Evolutionary conservation across 2,113 vertebrate genomes (phyloP).

Genomic region (Gadus macrocephalus): DNA sequence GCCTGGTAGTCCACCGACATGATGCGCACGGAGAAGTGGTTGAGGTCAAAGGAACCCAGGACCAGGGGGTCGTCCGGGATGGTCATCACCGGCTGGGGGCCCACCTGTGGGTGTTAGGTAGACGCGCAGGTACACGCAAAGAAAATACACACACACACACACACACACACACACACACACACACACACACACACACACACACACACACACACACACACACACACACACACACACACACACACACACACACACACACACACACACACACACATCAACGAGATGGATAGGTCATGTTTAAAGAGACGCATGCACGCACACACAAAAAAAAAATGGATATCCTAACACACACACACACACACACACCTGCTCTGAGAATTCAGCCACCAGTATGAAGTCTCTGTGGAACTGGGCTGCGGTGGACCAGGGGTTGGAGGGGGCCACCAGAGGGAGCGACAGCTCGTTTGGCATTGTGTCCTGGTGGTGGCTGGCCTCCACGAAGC

Average conservation of each 20-base stretch:
- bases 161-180: not conserved
- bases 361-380: conserved; percentile 92
- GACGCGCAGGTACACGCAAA: not conserved
- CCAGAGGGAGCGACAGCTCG: conserved; percentile 82
- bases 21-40: conserved; percentile 93
- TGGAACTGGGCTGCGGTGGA: conserved; percentile 78
- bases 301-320: not conserved
- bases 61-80: conserved; percentile 81
- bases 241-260: not conserved
- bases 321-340: not conserved
- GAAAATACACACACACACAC: too few relatives aligned
- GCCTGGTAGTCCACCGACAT: conserved; percentile 99
- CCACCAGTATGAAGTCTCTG: conserved; percentile 91
- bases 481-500: conserved; percentile 68
- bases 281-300: not conserved
- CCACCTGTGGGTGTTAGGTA: conserved; percentile 72
- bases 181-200: not conserved
- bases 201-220: not conserved
- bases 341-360: not conserved
- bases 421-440: conserved; percentile 81
- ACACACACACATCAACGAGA: not conserved
- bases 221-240: not conserved
- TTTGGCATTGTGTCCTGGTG: conserved; percentile 74
- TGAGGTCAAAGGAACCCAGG: conserved; percentile 87
- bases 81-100: conserved; percentile 88